phyloP scores from a whole-genome alignment of 2,797 vertebrate genomes.

The Hippocampus kuda region DNA sequence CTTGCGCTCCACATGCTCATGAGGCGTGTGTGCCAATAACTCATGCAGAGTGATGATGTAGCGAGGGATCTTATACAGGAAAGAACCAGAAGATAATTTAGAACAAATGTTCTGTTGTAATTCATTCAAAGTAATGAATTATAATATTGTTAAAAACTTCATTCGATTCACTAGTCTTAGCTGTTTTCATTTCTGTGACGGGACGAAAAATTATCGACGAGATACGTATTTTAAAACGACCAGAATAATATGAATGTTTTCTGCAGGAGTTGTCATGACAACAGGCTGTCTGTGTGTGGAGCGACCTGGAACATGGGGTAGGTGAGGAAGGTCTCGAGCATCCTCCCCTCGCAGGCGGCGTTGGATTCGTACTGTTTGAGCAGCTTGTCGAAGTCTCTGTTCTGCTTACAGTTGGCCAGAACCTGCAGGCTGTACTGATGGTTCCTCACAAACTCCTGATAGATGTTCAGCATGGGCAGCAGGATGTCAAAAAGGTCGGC shows the following conservation, averaged over 20 bases:
- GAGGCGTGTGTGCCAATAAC: conserved; percentile 91
- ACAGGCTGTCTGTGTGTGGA: background rate
- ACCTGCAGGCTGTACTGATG: conserved; percentile 98
- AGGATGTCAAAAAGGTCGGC: conserved; percentile 98
- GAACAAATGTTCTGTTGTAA: background rate
- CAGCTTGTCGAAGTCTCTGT: conserved; percentile 98
- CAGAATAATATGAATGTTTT: background rate
- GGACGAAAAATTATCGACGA: no score
- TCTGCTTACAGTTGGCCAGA: conserved; percentile 98
- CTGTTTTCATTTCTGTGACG: no score
- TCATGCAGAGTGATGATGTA: conserved; percentile 98
- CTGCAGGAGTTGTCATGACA: background rate
- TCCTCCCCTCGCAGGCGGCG: conserved; percentile 90
- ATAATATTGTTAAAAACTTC: background rate
- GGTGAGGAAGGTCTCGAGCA: conserved; percentile 97
- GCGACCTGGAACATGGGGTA: conserved; percentile 98
- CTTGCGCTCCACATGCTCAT: conserved; percentile 95
- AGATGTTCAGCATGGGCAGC: conserved; percentile 99
- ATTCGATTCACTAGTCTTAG: background rate
- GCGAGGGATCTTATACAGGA: conserved; percentile 80
- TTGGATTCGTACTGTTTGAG: conserved; percentile 97
- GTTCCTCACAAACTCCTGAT: conserved; percentile 99
- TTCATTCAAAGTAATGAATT: no score
- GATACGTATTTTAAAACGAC: no score
- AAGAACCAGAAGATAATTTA: background rate